phyloP scores from a whole-genome alignment of 2,113 vertebrate species.

The Scomber japonicus region DNA sequence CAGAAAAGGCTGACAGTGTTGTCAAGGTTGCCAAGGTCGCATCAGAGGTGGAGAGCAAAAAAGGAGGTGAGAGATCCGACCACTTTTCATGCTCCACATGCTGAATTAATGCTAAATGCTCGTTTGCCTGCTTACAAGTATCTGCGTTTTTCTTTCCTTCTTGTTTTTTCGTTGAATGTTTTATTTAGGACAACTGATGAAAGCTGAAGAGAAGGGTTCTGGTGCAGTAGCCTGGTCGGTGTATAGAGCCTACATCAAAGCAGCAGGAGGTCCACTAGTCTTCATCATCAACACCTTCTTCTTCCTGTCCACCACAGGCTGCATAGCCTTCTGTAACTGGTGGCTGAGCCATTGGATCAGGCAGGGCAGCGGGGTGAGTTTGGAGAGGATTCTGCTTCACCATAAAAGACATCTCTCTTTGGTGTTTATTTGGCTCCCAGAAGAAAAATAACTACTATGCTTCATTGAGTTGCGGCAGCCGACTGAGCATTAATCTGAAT shows the following conservation, averaged over 20 bases:
- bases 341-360: slow-evolving; percentile 89
- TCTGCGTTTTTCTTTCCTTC: not conserved
- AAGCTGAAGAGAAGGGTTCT: slow-evolving; percentile 84
- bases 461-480: slow-evolving; percentile 57
- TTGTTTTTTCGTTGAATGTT: not conserved
- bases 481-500: slow-evolving; percentile 75
- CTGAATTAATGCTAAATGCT: not conserved
- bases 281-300: slow-evolving; percentile 83
- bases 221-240: slow-evolving; percentile 84
- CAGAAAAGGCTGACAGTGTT: slow-evolving; percentile 35
- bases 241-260: slow-evolving; percentile 86
- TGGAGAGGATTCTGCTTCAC: slow-evolving; percentile 1
- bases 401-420: slow-evolving; percentile 17
- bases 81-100: not conserved
- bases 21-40: slow-evolving; percentile 26
- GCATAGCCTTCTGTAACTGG: slow-evolving; percentile 87
- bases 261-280: slow-evolving; percentile 83
- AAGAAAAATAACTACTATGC: slow-evolving; percentile 56
- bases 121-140: not conserved
- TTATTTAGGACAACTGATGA: slow-evolving; percentile 81
- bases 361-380: slow-evolving; percentile 86
- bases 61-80: slow-evolving; percentile 72
- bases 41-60: slow-evolving; percentile 63
- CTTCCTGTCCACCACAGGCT: slow-evolving; percentile 86
- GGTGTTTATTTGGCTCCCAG: slow-evolving; percentile 36